phyloP scores from a whole-genome alignment of 1,140 invertebrate species.

The Elymnias hypermnestra region DNA sequence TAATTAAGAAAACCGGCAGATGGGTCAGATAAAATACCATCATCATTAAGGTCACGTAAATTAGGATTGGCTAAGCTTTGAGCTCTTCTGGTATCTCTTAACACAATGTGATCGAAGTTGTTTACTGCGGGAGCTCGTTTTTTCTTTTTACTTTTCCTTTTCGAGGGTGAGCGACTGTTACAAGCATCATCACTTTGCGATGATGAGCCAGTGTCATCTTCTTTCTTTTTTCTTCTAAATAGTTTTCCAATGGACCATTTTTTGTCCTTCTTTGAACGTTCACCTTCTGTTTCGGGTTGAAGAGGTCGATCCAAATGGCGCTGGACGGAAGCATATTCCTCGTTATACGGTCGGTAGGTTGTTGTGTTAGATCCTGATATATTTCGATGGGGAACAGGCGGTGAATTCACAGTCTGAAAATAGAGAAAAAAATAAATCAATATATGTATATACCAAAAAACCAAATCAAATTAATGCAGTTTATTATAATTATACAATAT shows the following conservation, averaged over 20 bases:
- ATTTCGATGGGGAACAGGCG: conserved; percentile 59
- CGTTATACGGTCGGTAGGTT: conserved; percentile 53
- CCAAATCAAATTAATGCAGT: not conserved
- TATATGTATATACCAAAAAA: not conserved
- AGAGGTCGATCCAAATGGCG: conserved; percentile 45
- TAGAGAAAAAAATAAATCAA: conserved; percentile 12
- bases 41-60: conserved; percentile 62
- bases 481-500: too few relatives aligned
- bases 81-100: conserved; percentile 60
- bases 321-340: conserved; percentile 53
- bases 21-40: conserved; percentile 75
- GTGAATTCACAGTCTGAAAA: conserved; percentile 71
- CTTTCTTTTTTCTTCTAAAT: conserved; percentile 82
- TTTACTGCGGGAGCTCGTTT: conserved; percentile 51
- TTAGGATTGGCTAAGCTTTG: conserved; percentile 67
- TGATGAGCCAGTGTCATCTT: conserved; percentile 77
- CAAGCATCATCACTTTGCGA: conserved; percentile 79
- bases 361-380: conserved; percentile 36
- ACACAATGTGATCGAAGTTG: conserved; percentile 77
- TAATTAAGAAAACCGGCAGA: conserved; percentile 73
- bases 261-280: conserved; percentile 75
- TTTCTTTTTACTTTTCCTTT: conserved; percentile 70
- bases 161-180: conserved; percentile 62
- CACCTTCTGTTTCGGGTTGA: conserved; percentile 43
- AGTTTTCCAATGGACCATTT: conserved; percentile 86